Conservation (phyloP, 2,113 vertebrate species). For the Accipiter virgatus region DNA sequence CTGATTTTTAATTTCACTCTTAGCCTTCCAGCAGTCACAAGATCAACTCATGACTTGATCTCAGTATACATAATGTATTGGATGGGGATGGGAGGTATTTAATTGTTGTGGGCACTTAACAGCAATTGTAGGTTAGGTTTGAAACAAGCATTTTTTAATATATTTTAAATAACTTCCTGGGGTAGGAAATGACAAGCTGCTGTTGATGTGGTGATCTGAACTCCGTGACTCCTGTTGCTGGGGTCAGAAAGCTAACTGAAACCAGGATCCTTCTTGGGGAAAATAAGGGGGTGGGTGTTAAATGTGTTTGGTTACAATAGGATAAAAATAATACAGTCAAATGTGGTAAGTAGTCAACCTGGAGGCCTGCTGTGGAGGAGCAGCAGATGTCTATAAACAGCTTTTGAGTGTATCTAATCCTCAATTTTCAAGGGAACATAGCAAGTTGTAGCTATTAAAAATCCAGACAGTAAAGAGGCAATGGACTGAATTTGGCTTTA, state of each 20-base stretch:
- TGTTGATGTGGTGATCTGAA: constrained; percentile 20
- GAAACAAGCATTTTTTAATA: not conserved
- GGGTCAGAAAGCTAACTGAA: constrained; percentile 5
- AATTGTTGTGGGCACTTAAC: constrained; percentile 19
- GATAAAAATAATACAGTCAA: constrained; percentile 43
- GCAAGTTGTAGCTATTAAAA: not conserved
- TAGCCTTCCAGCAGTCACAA: constrained; percentile 58
- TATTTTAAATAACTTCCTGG: constrained; percentile 36
- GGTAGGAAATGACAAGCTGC: constrained; percentile 33
- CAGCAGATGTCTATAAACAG: constrained; percentile 7
- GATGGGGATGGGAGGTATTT: constrained; percentile 1
- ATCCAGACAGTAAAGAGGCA: not conserved
- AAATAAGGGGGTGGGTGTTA: not conserved
- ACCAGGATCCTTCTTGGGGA: not conserved
- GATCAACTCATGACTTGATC: constrained; percentile 46
- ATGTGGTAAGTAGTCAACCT: not conserved
- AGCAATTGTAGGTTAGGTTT: not conserved
- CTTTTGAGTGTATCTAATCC: not conserved
- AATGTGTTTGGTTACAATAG: constrained; percentile 10
- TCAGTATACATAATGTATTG: constrained; percentile 31
- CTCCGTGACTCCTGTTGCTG: not conserved
- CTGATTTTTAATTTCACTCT: constrained; percentile 33
- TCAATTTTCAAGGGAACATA: not conserved
- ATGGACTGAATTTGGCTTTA: not conserved
- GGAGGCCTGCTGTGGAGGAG: constrained; percentile 5